These are phyloP conservation scores for Hemicordylus capensis DNA, from an alignment of 2,113 vertebrate species.

Conservation along the genomic window DNA sequence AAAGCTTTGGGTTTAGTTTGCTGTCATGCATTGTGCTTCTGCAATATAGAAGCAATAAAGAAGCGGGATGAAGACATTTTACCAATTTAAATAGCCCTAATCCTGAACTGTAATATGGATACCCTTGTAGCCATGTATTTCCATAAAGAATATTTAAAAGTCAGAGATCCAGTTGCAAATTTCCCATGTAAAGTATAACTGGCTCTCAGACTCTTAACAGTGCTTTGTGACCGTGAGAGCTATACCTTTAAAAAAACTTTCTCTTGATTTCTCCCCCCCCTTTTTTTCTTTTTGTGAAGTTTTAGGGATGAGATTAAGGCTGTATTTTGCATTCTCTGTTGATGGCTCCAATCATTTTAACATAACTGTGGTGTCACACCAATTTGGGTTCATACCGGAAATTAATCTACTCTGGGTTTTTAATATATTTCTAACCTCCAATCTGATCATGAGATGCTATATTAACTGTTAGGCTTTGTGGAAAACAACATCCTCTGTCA, in stretches of 20 bases:
- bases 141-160: neutral
- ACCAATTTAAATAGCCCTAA: neutral
- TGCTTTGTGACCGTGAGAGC: neutral
- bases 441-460: slow-evolving; percentile 74
- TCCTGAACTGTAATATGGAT: neutral
- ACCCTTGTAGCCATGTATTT: neutral
- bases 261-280: slow-evolving; percentile 10
- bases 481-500: slow-evolving; percentile 64
- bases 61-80: neutral
- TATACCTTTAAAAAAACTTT: slow-evolving; percentile 9
- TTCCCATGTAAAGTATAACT: neutral
- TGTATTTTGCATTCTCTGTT: slow-evolving; percentile 51
- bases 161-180: neutral
- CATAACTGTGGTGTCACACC: slow-evolving; percentile 53
- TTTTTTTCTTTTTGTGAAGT: slow-evolving; percentile 29
- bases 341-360: slow-evolving; percentile 54
- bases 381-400: slow-evolving; percentile 78
- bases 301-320: slow-evolving; percentile 16
- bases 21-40: neutral
- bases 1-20: neutral
- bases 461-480: slow-evolving; percentile 73
- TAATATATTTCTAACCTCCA: slow-evolving; percentile 78
- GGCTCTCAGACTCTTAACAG: slow-evolving; percentile 3
- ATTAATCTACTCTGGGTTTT: slow-evolving; percentile 80
- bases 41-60: neutral